Percentiles rank a stretch among this genome's conserved stretches.
phyloP scores from a whole-genome alignment of 2,113 vertebrate genomes.

The Panthera leo region DNA sequence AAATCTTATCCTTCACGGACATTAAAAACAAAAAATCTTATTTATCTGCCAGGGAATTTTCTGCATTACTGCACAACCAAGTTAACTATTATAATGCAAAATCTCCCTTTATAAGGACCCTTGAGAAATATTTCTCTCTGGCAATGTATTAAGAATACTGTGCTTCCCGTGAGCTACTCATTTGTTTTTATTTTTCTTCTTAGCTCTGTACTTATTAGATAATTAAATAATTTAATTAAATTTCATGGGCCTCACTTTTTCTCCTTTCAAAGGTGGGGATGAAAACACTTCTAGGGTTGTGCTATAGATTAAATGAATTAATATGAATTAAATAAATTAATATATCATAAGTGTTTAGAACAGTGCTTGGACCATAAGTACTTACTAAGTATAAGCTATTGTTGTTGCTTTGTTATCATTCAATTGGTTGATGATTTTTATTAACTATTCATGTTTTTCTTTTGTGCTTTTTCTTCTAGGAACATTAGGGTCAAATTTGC shows the following conservation, averaged over 20 bases:
- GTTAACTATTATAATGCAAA: slow-evolving; percentile 7
- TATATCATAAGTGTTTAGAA: not conserved
- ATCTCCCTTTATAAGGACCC: not conserved
- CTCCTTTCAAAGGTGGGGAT: not conserved
- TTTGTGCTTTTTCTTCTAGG: not conserved
- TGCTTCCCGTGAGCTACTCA: not conserved
- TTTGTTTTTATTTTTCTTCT: slow-evolving; percentile 39
- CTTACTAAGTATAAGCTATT: not conserved
- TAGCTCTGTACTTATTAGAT: not conserved
- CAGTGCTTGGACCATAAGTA: not conserved
- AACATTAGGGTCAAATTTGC: not conserved
- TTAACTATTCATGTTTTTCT: not conserved
- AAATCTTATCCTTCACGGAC: not conserved
- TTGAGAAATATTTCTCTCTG: not conserved
- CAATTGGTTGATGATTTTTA: not conserved
- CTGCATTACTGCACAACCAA: slow-evolving; percentile 21
- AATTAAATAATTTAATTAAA: not conserved
- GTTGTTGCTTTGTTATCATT: not conserved
- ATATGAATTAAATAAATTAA: not conserved
- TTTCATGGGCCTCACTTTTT: not conserved
- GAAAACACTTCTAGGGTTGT: not conserved
- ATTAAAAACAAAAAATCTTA: not conserved
- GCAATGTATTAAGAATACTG: not conserved
- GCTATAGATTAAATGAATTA: slow-evolving; percentile 2
- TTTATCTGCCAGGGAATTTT: slow-evolving; percentile 30